phyloP scores from a whole-genome alignment of 2,113 vertebrate genomes.

The Suncus etruscus region DNA sequence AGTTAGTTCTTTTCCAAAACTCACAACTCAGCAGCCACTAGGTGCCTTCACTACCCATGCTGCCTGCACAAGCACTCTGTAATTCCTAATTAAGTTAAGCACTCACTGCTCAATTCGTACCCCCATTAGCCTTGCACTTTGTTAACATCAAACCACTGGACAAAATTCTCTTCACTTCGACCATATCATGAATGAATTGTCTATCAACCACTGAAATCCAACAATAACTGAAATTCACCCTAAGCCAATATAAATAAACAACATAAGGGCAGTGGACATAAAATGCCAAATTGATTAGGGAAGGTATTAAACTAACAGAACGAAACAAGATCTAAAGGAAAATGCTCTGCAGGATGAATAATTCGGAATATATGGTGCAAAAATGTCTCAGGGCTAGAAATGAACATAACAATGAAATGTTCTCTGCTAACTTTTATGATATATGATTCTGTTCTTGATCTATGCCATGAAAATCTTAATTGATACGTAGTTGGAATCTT shows the following conservation, averaged over 20 bases:
- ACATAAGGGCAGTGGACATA: not conserved
- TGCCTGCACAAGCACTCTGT: not conserved
- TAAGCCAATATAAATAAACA: slow-evolving; percentile 49
- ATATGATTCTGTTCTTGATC: not conserved
- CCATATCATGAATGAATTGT: slow-evolving; percentile 13
- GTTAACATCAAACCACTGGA: slow-evolving; percentile 24
- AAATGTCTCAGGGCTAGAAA: not conserved
- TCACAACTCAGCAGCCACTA: slow-evolving; percentile 15
- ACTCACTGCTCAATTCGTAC: slow-evolving; percentile 3
- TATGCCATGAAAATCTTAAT: not conserved
- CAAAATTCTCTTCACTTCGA: slow-evolving; percentile 43
- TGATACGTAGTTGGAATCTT: not conserved
- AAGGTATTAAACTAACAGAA: slow-evolving; percentile 35
- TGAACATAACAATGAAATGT: not conserved
- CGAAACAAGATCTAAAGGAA: slow-evolving; percentile 20
- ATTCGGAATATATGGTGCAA: not conserved
- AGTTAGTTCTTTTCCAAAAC: not conserved
- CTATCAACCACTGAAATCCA: not conserved
- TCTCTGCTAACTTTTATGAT: not conserved
- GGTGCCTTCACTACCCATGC: not conserved
- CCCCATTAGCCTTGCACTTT: slow-evolving; percentile 38
- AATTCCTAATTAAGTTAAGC: slow-evolving; percentile 57
- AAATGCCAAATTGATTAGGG: slow-evolving; percentile 28
- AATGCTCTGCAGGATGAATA: not conserved
- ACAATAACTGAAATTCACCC: not conserved